Percentiles rank a stretch among this genome's conserved stretches.
Conservation (phyloP, 2,888 invertebrate species). For the Capitulum mitella region DNA sequence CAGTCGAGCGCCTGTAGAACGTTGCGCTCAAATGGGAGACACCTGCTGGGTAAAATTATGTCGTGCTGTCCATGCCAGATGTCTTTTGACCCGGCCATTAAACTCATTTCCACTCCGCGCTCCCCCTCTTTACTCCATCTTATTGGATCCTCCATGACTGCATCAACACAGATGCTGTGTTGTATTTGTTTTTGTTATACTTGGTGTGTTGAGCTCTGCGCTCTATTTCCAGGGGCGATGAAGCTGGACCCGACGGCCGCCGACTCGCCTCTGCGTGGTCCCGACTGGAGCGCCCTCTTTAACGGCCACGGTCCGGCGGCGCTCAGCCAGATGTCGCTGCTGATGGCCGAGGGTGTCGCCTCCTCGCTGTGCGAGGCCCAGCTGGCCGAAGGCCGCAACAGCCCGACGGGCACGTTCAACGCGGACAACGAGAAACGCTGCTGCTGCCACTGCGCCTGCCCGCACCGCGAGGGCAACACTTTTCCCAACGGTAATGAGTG, state of each 20-base stretch:
- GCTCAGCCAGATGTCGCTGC: slow-evolving; percentile 21
- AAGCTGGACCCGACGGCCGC: background rate
- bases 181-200: no score
- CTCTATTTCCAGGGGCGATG: slow-evolving; percentile 5
- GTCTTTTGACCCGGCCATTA: no score
- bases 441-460: slow-evolving; percentile 4
- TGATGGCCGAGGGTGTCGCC: slow-evolving; percentile 3
- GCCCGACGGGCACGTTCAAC: background rate
- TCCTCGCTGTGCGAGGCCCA: slow-evolving; percentile 20
- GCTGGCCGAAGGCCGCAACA: background rate
- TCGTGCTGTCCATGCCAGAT: no score
- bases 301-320: background rate
- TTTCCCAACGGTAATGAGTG: slow-evolving; percentile 15
- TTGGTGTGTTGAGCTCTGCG: no score
- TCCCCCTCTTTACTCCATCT: no score
- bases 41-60: no score
- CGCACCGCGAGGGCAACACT: background rate
- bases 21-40: no score
- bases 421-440: background rate
- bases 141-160: no score
- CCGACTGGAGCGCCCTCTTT: slow-evolving; percentile 14
- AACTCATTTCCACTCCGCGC: no score
- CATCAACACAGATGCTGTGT: no score
- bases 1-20: no score
- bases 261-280: background rate